A percentile compares a stretch with the other conserved stretches of the same genome.
These are phyloP conservation scores for Oreochromis grahami DNA, from an alignment of 2,797 vertebrate species.

Conservation along the genomic window DNA sequence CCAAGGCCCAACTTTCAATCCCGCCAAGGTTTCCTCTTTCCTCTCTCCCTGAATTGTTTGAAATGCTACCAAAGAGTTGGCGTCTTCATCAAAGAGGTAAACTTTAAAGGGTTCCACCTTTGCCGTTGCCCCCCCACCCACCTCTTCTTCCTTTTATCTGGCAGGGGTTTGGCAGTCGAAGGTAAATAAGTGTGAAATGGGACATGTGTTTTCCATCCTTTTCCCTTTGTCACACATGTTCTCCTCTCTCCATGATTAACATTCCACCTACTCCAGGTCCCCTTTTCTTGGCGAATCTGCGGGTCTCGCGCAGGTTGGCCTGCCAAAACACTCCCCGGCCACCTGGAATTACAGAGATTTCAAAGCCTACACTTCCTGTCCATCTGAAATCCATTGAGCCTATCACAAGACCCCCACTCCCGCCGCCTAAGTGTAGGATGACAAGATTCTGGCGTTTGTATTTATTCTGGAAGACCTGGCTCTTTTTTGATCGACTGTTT, in stretches of 20 bases:
- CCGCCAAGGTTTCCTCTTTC: constrained; percentile 54
- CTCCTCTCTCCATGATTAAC: constrained; percentile 67
- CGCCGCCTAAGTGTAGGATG: constrained; percentile 43
- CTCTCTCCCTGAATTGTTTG: constrained; percentile 55
- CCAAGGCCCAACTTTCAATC: constrained; percentile 22
- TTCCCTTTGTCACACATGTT: constrained; percentile 71
- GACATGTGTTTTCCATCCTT: constrained; percentile 81
- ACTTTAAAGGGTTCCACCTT: constrained; percentile 69
- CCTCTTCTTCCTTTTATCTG: constrained; percentile 71
- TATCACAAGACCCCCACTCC: constrained; percentile 64
- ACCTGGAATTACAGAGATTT: constrained; percentile 69
- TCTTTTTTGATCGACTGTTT: constrained; percentile 57
- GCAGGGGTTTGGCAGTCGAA: constrained; percentile 69
- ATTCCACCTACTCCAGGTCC: constrained; percentile 70
- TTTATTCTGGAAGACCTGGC: constrained; percentile 58
- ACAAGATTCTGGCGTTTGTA: constrained; percentile 47
- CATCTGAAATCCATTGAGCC: constrained; percentile 79
- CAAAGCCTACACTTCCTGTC: constrained; percentile 70
- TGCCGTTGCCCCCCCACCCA: constrained; percentile 19
- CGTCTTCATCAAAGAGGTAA: constrained; percentile 63
- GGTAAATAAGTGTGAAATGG: constrained; percentile 79
- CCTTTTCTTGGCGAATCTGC: constrained; percentile 41
- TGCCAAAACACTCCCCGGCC: constrained; percentile 74
- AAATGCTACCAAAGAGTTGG: constrained; percentile 69
- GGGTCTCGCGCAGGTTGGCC: constrained; percentile 49